Percentiles rank a stretch among this genome's conserved stretches.
Conservation (phyloP, 2,888 invertebrate genomes). For the Ceramica pisi region DNA sequence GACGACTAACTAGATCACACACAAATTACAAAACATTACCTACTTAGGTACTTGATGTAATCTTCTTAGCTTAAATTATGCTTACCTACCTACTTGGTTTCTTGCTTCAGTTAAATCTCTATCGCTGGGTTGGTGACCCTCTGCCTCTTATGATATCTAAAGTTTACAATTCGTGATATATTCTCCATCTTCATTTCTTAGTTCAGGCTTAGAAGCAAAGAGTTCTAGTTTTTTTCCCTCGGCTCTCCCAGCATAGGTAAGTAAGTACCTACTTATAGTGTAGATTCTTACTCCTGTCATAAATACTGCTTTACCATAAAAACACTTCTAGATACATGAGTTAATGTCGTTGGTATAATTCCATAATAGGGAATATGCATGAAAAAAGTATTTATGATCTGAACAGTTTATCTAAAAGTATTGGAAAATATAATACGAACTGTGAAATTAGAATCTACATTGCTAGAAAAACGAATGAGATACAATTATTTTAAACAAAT, state of each 20-base stretch:
- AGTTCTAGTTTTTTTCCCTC: neutral
- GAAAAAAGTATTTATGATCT: no score
- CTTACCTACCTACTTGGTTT: neutral
- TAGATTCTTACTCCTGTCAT: no score
- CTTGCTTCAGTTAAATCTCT: slow-evolving; percentile 4
- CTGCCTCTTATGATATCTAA: neutral
- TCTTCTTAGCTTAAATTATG: slow-evolving; percentile 23
- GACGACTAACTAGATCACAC: slow-evolving; percentile 47
- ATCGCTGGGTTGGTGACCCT: neutral
- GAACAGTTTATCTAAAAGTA: no score
- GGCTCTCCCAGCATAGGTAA: neutral
- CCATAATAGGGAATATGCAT: no score
- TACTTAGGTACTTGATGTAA: slow-evolving; percentile 42
- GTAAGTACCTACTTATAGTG: neutral
- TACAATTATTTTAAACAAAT: no score
- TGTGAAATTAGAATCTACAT: no score
- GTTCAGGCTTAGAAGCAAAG: neutral
- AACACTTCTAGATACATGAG: no score
- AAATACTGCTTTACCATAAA: no score
- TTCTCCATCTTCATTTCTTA: neutral
- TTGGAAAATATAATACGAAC: no score
- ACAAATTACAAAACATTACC: slow-evolving; percentile 50
- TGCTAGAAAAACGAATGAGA: no score
- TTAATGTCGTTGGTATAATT: neutral
- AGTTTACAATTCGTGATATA: slow-evolving; percentile 11